These are phyloP conservation scores for Drosophila virilis DNA, from an alignment of 1,140 invertebrate species.

Conservation along the genomic window DNA sequence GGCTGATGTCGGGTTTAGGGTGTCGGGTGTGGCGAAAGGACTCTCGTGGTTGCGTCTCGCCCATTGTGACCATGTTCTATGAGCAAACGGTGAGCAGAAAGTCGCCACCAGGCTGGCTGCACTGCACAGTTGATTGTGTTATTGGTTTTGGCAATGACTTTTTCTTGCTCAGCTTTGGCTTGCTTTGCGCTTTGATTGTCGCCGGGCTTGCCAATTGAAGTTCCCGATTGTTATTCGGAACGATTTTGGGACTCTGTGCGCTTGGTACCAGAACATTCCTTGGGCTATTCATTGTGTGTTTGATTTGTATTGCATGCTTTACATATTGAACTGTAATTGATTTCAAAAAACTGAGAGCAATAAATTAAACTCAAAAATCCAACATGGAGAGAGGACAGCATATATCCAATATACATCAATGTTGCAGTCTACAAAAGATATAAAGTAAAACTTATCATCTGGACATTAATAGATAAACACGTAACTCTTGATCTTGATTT, in stretches of 20 bases:
- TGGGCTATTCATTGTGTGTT: not conserved
- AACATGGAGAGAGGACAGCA: not conserved
- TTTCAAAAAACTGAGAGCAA: constrained; percentile 26
- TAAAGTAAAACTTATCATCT: too few relatives aligned
- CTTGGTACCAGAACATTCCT: too few relatives aligned
- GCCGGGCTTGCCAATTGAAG: constrained; percentile 40
- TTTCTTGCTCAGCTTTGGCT: constrained; percentile 40
- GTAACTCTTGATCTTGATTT: too few relatives aligned
- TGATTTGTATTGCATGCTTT: constrained; percentile 4
- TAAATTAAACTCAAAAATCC: not conserved
- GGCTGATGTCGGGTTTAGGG: not conserved
- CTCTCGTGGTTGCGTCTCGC: constrained; percentile 20
- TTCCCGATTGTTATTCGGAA: not conserved
- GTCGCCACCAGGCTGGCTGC: constrained; percentile 19
- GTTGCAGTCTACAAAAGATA: too few relatives aligned
- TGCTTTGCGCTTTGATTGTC: constrained; percentile 67
- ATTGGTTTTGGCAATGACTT: constrained; percentile 79
- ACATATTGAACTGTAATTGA: constrained; percentile 49
- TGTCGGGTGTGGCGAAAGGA: constrained; percentile 12
- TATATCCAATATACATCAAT: too few relatives aligned
- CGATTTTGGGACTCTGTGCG: too few relatives aligned
- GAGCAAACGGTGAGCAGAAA: not conserved
- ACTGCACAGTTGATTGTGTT: constrained; percentile 75
- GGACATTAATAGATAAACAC: too few relatives aligned
- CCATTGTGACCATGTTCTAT: constrained; percentile 18